A percentile compares a stretch with the other conserved stretches of the same genome.
Conservation (phyloP, 2,113 vertebrate species). For the Psilopsiagon aymara region DNA sequence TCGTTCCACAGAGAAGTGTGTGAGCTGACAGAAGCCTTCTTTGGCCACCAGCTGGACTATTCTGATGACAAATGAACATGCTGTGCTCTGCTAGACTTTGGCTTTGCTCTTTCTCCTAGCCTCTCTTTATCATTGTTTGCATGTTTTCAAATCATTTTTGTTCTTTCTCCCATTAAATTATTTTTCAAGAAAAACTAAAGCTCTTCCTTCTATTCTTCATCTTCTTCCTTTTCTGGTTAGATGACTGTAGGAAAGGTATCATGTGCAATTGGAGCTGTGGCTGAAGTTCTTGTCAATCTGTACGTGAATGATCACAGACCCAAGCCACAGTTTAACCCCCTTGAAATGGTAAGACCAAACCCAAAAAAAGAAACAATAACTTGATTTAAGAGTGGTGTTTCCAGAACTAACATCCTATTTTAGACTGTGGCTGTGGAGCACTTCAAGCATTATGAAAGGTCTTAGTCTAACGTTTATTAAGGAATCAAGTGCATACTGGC, state of each 20-base stretch:
- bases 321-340: conserved; percentile 72
- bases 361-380: not conserved
- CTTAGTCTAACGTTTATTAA: not conserved
- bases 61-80: not conserved
- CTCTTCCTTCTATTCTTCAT: conserved; percentile 56
- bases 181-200: conserved; percentile 2
- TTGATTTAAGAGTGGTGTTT: not conserved
- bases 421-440: not conserved
- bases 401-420: not conserved
- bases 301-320: conserved; percentile 96
- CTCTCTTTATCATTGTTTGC: not conserved
- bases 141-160: not conserved
- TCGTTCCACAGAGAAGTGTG: not conserved
- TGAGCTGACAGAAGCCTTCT: not conserved
- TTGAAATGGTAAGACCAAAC: conserved; percentile 86
- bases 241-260: conserved; percentile 93
- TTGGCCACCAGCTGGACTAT: not conserved
- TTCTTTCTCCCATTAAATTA: not conserved
- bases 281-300: conserved; percentile 92
- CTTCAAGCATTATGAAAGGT: not conserved
- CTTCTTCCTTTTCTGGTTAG: conserved; percentile 75
- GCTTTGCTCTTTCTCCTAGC: not conserved
- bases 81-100: not conserved
- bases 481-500: not conserved
- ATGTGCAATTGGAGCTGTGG: conserved; percentile 87